phyloP scores from a whole-genome alignment of 2,888 invertebrate genomes.

The Agonum fuliginosum region DNA sequence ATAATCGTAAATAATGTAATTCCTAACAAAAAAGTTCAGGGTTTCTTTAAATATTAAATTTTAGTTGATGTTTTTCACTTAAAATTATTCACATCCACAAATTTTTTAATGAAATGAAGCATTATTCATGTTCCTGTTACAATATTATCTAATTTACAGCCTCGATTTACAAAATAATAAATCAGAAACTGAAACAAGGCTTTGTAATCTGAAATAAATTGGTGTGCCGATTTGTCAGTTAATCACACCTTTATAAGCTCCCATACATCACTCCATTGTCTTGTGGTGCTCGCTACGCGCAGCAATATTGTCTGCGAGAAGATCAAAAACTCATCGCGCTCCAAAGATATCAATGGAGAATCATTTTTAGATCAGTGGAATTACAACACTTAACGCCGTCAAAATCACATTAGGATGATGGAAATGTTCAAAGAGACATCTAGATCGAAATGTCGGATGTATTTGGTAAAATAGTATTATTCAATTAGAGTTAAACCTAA shows the following conservation, averaged over 20 bases:
- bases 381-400: not conserved
- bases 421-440: not conserved
- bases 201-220: constrained; percentile 32
- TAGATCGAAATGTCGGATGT: too few species aligned
- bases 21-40: too few species aligned
- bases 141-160: not conserved
- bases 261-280: constrained; percentile 21
- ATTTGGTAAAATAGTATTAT: too few species aligned
- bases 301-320: constrained; percentile 3
- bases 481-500: too few species aligned
- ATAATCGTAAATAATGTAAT: too few species aligned
- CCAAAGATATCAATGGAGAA: not conserved
- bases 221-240: constrained; percentile 4
- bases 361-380: constrained; percentile 13
- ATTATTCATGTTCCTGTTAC: not conserved
- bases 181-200: not conserved
- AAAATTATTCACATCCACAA: too few species aligned
- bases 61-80: too few species aligned
- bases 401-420: constrained; percentile 3
- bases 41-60: too few species aligned
- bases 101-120: too few species aligned
- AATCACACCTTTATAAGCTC: constrained; percentile 14
- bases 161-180: constrained; percentile 16
- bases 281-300: not conserved
- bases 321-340: constrained; percentile 34